Conservation (phyloP, 2,797 vertebrate genomes). For the Poliocrania exsul region DNA sequence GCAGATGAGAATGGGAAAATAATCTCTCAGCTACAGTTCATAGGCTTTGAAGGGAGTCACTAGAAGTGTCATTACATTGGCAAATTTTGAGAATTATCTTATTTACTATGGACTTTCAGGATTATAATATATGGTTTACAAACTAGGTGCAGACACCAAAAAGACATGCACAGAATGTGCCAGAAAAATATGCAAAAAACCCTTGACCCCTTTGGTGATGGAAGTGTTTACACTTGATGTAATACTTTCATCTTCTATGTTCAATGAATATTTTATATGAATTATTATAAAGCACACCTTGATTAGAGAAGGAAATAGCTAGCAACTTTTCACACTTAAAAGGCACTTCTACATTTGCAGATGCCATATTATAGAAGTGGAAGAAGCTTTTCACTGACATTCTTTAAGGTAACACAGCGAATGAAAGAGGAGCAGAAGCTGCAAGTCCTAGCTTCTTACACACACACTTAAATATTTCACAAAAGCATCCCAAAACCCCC, state of each 20-base stretch:
- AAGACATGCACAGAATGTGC: not conserved
- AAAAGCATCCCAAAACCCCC: accelerated
- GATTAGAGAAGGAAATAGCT: not conserved
- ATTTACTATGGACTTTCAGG: not conserved
- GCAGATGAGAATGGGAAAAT: not conserved
- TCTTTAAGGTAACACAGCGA: not conserved
- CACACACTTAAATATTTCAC: not conserved
- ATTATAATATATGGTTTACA: not conserved
- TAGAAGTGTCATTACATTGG: not conserved
- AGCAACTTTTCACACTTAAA: not conserved
- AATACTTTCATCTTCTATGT: not conserved
- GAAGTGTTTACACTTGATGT: not conserved
- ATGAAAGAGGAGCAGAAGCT: not conserved
- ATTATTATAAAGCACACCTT: not conserved
- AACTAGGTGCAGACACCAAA: not conserved
- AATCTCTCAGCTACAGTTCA: not conserved
- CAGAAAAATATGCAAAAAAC: not conserved
- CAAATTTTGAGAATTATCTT: not conserved
- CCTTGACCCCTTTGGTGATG: not conserved
- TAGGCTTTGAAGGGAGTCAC: accelerated
- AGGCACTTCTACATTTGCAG: not conserved
- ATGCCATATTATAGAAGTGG: not conserved
- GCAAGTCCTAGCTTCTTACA: not conserved
- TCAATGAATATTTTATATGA: not conserved
- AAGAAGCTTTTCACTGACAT: not conserved